phyloP scores from a whole-genome alignment of 2,888 invertebrate genomes.

The Leptogaster cylindrica region DNA sequence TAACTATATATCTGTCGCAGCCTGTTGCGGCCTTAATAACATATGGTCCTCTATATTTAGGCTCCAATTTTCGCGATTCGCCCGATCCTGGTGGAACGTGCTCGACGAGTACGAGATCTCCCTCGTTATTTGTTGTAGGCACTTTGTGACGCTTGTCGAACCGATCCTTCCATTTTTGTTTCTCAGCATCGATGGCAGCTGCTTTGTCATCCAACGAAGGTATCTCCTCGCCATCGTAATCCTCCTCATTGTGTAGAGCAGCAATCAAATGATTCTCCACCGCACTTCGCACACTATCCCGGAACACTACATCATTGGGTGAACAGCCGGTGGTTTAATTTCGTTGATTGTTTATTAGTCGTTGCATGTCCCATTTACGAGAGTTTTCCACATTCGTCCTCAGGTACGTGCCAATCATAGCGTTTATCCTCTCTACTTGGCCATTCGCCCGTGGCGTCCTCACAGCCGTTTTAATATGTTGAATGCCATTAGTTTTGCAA shows the following conservation, averaged over 20 bases:
- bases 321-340: not conserved
- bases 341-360: not conserved
- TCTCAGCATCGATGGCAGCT: too few relatives aligned
- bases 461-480: not conserved
- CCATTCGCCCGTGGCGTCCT: not conserved
- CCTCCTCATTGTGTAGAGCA: not conserved
- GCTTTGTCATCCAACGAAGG: too few relatives aligned
- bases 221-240: not conserved
- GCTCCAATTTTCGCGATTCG: not conserved
- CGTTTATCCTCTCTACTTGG: not conserved
- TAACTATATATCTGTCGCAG: not conserved
- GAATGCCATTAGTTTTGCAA: not conserved
- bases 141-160: not conserved
- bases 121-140: not conserved
- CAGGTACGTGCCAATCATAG: not conserved
- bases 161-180: not conserved
- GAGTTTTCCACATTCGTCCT: too few relatives aligned
- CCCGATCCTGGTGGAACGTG: not conserved
- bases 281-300: not conserved
- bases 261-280: not conserved
- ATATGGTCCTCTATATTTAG: not conserved
- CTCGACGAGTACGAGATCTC: not conserved
- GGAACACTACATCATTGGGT: not conserved
- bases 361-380: too few relatives aligned
- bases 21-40: not conserved